Conservation (phyloP, 1,140 invertebrate species). For the Drosophila azteca region DNA sequence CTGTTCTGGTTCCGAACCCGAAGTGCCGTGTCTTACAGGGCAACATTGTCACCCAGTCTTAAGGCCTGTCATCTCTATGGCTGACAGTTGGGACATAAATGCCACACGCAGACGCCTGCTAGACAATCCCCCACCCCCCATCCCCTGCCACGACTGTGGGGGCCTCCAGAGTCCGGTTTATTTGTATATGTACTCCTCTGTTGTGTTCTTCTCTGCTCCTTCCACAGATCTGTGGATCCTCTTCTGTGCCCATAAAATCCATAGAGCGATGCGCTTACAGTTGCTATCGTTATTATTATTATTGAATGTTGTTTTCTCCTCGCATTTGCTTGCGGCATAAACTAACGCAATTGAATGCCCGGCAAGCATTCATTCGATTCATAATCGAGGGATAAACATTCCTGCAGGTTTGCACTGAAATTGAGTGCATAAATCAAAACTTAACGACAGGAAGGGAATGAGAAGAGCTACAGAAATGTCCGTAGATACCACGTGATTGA, state of each 20-base stretch:
- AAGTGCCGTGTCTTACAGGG: slow-evolving; percentile 37
- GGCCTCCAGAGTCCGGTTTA: slow-evolving; percentile 30
- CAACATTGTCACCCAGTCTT: slow-evolving; percentile 67
- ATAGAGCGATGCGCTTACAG: slow-evolving; percentile 63
- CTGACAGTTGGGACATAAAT: slow-evolving; percentile 70
- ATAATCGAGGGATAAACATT: slow-evolving; percentile 61
- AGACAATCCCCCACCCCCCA: slow-evolving; percentile 29
- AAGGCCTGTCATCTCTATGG: slow-evolving; percentile 47
- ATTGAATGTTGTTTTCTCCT: slow-evolving; percentile 33
- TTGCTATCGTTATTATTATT: slow-evolving; percentile 63
- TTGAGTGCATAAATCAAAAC: slow-evolving; percentile 66
- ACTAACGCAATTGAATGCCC: slow-evolving; percentile 59
- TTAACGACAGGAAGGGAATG: slow-evolving; percentile 40
- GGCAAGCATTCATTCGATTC: too few relatives aligned
- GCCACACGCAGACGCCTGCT: slow-evolving; percentile 62
- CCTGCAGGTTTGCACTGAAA: slow-evolving; percentile 58
- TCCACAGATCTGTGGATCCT: slow-evolving; percentile 31
- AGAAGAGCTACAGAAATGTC: not conserved
- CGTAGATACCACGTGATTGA: slow-evolving; percentile 37
- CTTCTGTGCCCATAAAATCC: slow-evolving; percentile 59
- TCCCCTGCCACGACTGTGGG: slow-evolving; percentile 7
- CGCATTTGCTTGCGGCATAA: slow-evolving; percentile 53
- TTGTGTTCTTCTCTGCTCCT: slow-evolving; percentile 13
- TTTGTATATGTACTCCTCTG: not conserved
- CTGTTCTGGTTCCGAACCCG: too few relatives aligned